Conservation (phyloP, 2,888 invertebrate species). For the Volucella bombylans region DNA sequence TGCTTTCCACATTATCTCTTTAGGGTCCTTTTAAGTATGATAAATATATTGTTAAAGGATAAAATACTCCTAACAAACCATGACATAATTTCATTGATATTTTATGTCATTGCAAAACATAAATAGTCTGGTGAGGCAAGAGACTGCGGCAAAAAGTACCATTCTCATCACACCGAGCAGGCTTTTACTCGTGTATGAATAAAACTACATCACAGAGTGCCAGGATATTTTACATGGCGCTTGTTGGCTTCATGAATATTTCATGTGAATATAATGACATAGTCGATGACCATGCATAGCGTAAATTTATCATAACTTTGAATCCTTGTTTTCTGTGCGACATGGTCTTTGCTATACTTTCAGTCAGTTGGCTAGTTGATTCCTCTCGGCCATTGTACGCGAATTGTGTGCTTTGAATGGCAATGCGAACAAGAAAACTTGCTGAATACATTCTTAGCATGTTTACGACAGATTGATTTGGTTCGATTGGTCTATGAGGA, state of each 20-base stretch:
- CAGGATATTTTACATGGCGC: conserved; percentile 49
- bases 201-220: not conserved
- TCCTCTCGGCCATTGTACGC: conserved; percentile 17
- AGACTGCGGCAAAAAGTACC: not conserved
- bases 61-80: conserved; percentile 39
- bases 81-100: conserved; percentile 65
- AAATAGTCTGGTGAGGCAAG: conserved; percentile 30
- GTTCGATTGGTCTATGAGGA: conserved; percentile 56
- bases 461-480: conserved; percentile 63
- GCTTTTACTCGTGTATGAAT: conserved; percentile 2
- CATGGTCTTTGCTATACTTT: conserved; percentile 25
- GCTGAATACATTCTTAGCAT: conserved; percentile 54
- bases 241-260: conserved; percentile 69
- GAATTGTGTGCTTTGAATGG: conserved; percentile 60
- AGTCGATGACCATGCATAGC: conserved; percentile 70
- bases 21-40: conserved; percentile 50
- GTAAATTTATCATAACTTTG: conserved; percentile 70
- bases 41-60: conserved; percentile 39
- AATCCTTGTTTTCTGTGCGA: conserved; percentile 32
- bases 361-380: not conserved
- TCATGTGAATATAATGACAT: conserved; percentile 70
- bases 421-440: conserved; percentile 54
- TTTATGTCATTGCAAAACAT: conserved; percentile 55
- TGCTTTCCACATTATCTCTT: not conserved
- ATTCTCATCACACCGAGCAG: conserved; percentile 7